Conservation (phyloP, 2,797 vertebrate genomes). For the Bovichtus variegatus region DNA sequence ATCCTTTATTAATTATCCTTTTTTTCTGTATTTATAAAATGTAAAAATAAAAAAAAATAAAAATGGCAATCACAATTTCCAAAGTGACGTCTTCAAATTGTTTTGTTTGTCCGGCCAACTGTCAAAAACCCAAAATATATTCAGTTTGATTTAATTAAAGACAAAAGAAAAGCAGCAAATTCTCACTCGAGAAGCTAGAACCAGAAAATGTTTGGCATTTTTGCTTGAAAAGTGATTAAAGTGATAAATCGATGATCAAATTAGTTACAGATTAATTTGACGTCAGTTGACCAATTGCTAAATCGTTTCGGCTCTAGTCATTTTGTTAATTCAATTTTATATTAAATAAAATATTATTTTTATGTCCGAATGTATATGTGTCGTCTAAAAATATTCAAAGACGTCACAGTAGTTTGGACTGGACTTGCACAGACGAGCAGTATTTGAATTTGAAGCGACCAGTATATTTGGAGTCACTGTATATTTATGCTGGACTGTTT, state of each 20-base stretch:
- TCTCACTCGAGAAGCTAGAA: too few relatives aligned
- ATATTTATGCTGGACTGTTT: slow-evolving; percentile 96
- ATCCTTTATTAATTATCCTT: background rate
- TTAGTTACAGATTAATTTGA: background rate
- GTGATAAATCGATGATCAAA: background rate
- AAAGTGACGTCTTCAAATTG: background rate
- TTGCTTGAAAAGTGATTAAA: background rate
- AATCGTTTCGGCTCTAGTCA: background rate
- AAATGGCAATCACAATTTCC: background rate
- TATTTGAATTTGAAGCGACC: slow-evolving; percentile 93
- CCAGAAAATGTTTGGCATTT: too few relatives aligned
- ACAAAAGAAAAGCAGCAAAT: background rate
- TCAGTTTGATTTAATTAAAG: background rate
- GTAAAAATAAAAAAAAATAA: too few relatives aligned
- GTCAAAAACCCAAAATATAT: background rate
- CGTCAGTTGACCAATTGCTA: background rate
- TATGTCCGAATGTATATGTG: slow-evolving; percentile 19
- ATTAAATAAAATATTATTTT: slow-evolving; percentile 28
- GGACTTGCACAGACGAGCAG: slow-evolving; percentile 90
- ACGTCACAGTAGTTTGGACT: slow-evolving; percentile 89
- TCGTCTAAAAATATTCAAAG: slow-evolving; percentile 67
- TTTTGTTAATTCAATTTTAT: too few relatives aligned
- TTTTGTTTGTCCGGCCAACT: too few relatives aligned
- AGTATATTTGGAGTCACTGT: slow-evolving; percentile 90
- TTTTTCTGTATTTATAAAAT: background rate